phyloP scores from a whole-genome alignment of 2,113 vertebrate species.

The Thamnaconus septentrionalis region DNA sequence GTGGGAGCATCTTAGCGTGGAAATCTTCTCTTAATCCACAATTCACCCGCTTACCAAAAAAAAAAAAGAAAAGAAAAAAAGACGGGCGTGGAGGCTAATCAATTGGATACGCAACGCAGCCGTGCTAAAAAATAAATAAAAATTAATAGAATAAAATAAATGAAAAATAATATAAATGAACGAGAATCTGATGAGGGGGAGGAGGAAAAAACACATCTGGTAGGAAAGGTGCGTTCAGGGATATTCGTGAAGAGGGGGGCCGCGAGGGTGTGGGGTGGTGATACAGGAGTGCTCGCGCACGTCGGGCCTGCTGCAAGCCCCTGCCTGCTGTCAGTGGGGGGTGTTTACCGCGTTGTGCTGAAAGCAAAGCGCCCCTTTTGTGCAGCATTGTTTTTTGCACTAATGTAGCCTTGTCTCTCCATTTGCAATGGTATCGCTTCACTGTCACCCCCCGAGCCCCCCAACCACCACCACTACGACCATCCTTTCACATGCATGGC shows the following conservation, averaged over 20 bases:
- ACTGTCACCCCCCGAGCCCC: slow-evolving; percentile 41
- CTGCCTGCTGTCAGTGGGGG: too few relatives aligned
- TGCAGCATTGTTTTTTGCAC: slow-evolving; percentile 70
- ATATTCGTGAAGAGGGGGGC: too few relatives aligned
- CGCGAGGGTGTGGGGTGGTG: too few relatives aligned
- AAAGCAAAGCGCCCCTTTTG: slow-evolving; percentile 28
- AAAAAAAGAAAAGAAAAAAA: not conserved
- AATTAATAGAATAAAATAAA: too few relatives aligned
- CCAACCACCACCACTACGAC: too few relatives aligned
- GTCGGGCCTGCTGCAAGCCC: too few relatives aligned
- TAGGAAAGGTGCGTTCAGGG: too few relatives aligned
- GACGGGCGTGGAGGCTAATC: slow-evolving; percentile 43
- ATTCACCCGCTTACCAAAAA: slow-evolving; percentile 50
- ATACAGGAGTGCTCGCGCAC: too few relatives aligned
- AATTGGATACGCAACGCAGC: slow-evolving; percentile 51
- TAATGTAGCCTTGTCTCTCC: slow-evolving; percentile 66
- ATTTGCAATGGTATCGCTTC: slow-evolving; percentile 69
- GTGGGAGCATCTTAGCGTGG: slow-evolving; percentile 65
- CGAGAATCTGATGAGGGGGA: too few relatives aligned
- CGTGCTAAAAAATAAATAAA: slow-evolving; percentile 2
- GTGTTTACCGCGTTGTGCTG: not conserved
- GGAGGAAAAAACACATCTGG: too few relatives aligned
- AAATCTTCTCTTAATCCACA: slow-evolving; percentile 74
- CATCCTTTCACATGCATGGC: slow-evolving; percentile 73
- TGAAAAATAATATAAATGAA: too few relatives aligned